Evolutionary conservation across 2,797 vertebrate species (phyloP).

Genomic region (Vespertilio murinus): DNA sequence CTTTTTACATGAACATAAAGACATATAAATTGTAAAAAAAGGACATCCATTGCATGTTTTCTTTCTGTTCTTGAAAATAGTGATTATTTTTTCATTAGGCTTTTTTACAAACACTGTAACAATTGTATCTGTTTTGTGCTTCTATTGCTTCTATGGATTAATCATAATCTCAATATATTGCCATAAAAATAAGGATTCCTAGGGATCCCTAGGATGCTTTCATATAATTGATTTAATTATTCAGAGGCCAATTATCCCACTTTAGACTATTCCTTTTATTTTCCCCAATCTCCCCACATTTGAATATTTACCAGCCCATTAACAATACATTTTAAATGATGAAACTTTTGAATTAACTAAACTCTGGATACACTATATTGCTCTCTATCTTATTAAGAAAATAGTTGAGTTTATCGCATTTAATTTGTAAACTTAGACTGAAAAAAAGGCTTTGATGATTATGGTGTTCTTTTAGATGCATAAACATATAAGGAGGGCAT

Average conservation of each 20-base stretch:
- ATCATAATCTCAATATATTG: neutral
- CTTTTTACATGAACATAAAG: neutral
- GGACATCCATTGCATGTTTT: neutral
- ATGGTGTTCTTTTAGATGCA: neutral
- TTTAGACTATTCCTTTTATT: slow-evolving; percentile 58
- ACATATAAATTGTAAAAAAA: neutral
- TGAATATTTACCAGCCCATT: slow-evolving; percentile 61
- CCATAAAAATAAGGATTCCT: slow-evolving; percentile 43
- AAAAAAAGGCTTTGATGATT: slow-evolving; percentile 25
- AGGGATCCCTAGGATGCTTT: neutral
- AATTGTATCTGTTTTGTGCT: slow-evolving; percentile 37
- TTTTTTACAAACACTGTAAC: neutral
- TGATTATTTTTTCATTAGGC: neutral
- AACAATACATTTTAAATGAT: slow-evolving; percentile 1
- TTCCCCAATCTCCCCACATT: slow-evolving; percentile 8
- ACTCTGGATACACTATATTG: slow-evolving; percentile 1
- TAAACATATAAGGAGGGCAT: neutral
- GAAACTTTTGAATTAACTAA: slow-evolving; percentile 58
- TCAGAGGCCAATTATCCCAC: slow-evolving; percentile 50
- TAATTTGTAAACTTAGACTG: slow-evolving; percentile 3
- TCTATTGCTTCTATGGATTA: slow-evolving; percentile 28
- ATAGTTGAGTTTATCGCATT: neutral
- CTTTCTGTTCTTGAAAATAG: neutral
- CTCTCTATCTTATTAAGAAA: neutral
- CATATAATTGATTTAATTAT: slow-evolving; percentile 52